These are phyloP conservation scores for Nematopogon swammerdamellus DNA, from an alignment of 2,888 invertebrate genomes.

Conservation along the genomic window DNA sequence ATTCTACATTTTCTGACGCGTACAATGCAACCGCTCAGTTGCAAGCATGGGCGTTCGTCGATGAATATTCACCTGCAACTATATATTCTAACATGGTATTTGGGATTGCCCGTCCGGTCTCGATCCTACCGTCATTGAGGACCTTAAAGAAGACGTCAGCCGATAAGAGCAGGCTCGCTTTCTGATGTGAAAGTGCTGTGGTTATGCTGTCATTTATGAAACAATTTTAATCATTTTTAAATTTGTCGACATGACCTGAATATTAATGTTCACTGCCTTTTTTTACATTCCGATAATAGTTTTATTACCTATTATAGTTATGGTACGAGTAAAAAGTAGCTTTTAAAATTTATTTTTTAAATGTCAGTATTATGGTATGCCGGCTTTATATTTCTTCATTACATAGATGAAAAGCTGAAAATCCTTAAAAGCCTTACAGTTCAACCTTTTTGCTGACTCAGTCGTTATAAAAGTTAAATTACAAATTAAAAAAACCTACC, in stretches of 20 bases:
- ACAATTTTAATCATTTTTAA: conserved; percentile 7
- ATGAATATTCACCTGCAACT: conserved; percentile 7
- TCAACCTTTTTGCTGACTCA: not conserved
- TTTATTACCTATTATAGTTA: not conserved
- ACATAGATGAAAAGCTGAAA: too few relatives aligned
- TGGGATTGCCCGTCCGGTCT: not conserved
- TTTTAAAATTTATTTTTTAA: too few relatives aligned
- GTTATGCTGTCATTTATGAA: conserved; percentile 11
- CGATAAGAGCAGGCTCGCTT: conserved; percentile 9
- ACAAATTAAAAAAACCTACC: too few relatives aligned
- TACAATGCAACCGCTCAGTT: not conserved
- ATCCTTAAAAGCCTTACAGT: not conserved
- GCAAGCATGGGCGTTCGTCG: too few relatives aligned
- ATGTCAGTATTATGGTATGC: too few relatives aligned
- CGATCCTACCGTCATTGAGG: conserved; percentile 6
- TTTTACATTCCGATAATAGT: too few relatives aligned
- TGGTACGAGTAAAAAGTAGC: too few relatives aligned
- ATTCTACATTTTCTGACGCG: conserved; percentile 3
- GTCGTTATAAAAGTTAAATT: conserved; percentile 2
- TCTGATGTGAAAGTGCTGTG: conserved; percentile 9
- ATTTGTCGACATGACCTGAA: conserved; percentile 7
- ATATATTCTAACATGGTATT: conserved; percentile 8
- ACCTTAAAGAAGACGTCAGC: conserved; percentile 12
- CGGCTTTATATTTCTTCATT: too few relatives aligned
- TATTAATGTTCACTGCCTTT: conserved; percentile 1